These are phyloP conservation scores for Himalopsyche phryganea DNA, from an alignment of 1,140 invertebrate species.

Conservation along the genomic window DNA sequence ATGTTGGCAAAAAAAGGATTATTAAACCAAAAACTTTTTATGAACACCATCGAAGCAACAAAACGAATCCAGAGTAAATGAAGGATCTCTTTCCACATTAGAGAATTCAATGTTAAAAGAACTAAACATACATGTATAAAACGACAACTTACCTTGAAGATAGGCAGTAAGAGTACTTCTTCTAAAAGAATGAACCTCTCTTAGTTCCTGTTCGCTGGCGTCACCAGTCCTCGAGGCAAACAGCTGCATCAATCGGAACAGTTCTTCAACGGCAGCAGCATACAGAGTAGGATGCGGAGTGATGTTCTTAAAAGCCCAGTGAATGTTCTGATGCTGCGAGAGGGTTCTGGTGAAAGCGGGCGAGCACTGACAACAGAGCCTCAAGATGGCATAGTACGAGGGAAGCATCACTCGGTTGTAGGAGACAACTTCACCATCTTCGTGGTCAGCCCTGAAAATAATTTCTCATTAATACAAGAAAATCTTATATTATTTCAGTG, in stretches of 20 bases:
- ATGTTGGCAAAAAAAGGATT: too few relatives aligned
- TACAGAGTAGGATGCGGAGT: constrained; percentile 92
- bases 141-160: constrained; percentile 60
- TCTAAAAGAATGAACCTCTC: constrained; percentile 79
- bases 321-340: constrained; percentile 89
- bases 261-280: constrained; percentile 82
- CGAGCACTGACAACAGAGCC: constrained; percentile 86
- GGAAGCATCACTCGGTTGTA: constrained; percentile 92
- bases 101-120: too few relatives aligned
- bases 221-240: constrained; percentile 75
- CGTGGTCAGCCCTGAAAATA: constrained; percentile 85
- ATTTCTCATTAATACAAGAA: too few relatives aligned
- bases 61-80: too few relatives aligned
- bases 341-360: constrained; percentile 78
- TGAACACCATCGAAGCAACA: too few relatives aligned
- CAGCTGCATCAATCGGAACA: constrained; percentile 84
- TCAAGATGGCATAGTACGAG: constrained; percentile 87
- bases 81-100: too few relatives aligned
- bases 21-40: too few relatives aligned
- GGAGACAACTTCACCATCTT: constrained; percentile 90
- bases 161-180: constrained; percentile 80
- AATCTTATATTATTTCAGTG: background rate
- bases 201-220: constrained; percentile 71
- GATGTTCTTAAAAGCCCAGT: constrained; percentile 96
- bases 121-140: too few relatives aligned